A percentile compares a stretch with the other conserved stretches of the same genome.
phyloP scores from a whole-genome alignment of 2,797 vertebrate genomes.

The Fistularia tabacaria region DNA sequence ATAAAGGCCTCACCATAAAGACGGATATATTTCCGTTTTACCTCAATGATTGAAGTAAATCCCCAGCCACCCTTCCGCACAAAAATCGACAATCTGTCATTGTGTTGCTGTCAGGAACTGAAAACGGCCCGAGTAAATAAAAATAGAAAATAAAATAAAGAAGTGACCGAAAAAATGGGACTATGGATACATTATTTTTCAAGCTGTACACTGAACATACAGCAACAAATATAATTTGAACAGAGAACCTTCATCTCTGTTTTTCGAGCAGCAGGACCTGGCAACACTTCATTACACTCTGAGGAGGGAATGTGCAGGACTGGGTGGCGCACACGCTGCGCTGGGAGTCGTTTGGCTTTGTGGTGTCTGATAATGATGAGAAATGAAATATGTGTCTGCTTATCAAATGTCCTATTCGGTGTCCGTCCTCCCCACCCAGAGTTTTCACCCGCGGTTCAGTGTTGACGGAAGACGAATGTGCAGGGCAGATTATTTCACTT shows the following conservation, averaged over 20 bases:
- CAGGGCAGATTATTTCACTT: too few relatives aligned
- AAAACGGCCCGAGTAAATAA: too few relatives aligned
- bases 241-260: constrained; percentile 82
- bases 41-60: constrained; percentile 3
- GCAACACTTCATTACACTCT: constrained; percentile 87
- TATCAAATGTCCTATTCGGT: constrained; percentile 7
- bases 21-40: constrained; percentile 1
- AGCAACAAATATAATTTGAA: constrained; percentile 91
- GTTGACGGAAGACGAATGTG: neutral
- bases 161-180: neutral
- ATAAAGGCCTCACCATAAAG: neutral
- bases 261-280: constrained; percentile 82
- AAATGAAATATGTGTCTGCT: constrained; percentile 57
- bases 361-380: constrained; percentile 88
- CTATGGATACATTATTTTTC: constrained; percentile 70
- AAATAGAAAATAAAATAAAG: neutral
- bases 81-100: neutral
- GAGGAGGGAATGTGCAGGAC: constrained; percentile 86
- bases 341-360: constrained; percentile 86
- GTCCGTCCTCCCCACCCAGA: constrained; percentile 1
- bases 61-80: neutral
- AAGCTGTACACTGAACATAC: constrained; percentile 96
- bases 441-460: neutral
- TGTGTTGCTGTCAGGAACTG: too few relatives aligned
- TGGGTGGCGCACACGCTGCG: constrained; percentile 78